Base-by-base conservation (phyloP, 92 coral and sea anemone species). In the Pocillopora grandis region DNA sequence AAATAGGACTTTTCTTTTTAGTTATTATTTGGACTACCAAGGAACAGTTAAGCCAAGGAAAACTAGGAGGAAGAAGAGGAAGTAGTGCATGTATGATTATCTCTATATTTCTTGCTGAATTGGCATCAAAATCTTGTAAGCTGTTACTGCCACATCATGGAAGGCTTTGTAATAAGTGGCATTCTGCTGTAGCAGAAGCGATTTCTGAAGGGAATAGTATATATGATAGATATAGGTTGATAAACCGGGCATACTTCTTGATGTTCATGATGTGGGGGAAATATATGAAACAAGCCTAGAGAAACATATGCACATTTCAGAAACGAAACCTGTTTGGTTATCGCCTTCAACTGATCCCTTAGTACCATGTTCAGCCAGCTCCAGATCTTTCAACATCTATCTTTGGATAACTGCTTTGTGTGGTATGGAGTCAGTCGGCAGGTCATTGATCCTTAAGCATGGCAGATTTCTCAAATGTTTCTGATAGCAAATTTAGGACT, bases 31-130 rank as follows among this genome's bases (percentile, higher is more conserved):
- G 73, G 74, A 78, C 83, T 21, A 78, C 83, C 61, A 65, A 21
- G 19, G 83, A n/a, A 42, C 83, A 78, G 62, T 64, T 78, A 55
- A 78, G 83, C 63, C 83, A 78, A 78, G 83, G 83, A 64, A 78
- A 55, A 27, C 74, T 66, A 78, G n/a, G 49, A 17, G 83, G 83
- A 64, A 19, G 74, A 78, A 78, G 83, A 49, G 82, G 82, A 15
- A 78, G 72, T 10, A 78, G 71, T 78, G 82, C 82, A 15, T 78
- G 82, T 48, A 78, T 74, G 1, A 78, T 78, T 64, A 78, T 52
- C 3, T 49, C 62, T 13, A 19, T 65, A 36, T 20, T 78, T 11
- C 13, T 78, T 7, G 64, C 83, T 9, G 73, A 64, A 64, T 18
- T 78, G 14, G 83, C 71, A 20, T 78, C 63, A 42, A 55, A 64